phyloP scores from a whole-genome alignment of 2,888 invertebrate species.

The Tetragonula carbonaria region DNA sequence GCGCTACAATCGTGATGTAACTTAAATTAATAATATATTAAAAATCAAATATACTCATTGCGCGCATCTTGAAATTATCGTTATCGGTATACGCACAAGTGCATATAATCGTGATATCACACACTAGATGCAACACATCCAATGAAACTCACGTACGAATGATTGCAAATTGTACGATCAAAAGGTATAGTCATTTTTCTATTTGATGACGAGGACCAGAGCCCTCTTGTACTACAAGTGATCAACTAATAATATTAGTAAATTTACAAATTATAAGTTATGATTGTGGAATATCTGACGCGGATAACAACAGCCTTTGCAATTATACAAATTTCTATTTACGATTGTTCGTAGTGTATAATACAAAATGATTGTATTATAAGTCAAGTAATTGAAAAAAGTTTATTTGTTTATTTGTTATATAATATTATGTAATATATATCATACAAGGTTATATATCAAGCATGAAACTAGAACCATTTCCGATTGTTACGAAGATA shows the following conservation, averaged over 20 bases:
- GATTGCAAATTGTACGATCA: background rate
- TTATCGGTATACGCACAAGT: background rate
- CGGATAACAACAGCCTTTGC: background rate
- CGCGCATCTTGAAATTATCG: background rate
- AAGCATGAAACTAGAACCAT: too few relatives aligned
- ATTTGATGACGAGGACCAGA: background rate
- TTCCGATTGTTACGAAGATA: too few relatives aligned
- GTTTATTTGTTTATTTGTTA: background rate
- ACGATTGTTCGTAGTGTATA: background rate
- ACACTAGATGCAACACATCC: background rate
- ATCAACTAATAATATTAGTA: background rate
- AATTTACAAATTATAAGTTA: background rate
- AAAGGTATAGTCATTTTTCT: background rate
- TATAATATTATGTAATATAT: background rate
- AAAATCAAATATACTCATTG: background rate
- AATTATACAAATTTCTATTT: background rate
- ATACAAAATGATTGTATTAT: background rate
- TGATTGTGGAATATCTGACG: background rate
- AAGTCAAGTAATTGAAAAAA: background rate
- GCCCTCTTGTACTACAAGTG: background rate
- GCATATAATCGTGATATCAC: too few relatives aligned
- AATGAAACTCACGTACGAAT: background rate
- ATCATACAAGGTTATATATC: background rate
- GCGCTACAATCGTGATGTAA: background rate
- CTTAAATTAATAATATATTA: background rate